Base-by-base conservation (phyloP, 1,140 invertebrate species). In the Maniola jurtina region DNA sequence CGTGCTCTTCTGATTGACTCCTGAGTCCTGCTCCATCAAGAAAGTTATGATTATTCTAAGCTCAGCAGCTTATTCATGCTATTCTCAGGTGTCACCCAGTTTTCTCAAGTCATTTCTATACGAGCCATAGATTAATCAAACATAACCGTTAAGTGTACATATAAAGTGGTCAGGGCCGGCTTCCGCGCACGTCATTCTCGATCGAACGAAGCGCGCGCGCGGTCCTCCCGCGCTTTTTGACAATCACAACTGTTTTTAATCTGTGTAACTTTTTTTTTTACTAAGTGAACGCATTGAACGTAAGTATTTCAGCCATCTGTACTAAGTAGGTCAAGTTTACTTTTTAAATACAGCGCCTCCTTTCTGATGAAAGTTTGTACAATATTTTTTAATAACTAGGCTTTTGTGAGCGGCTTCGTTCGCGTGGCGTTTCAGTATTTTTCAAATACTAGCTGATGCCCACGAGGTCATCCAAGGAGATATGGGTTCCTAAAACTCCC, bases 121-220 rank as follows among this genome's bases (percentile, higher is more conserved):
- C 64, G 8, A 60, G 50, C 61, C 59, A 66, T 77, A 68, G 75
- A 70, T 77, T 70, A 73, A 77, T 79, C 77, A 81, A 84, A 86
- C 71, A 80, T 89, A 89, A 89, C 87, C 87, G 87, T 88, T 83
- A 73, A 79, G 81, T 83, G 76, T 83, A 80, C 76, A 88, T 87
- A 88, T 87, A 87, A 86, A 76, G 80, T 76, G 72, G 70, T 67
- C 62, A 65, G 69, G 54, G 67, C 45, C 72, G 67, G 78, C 78
- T 86, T 86, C 83, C 87, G 87, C 72, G 84, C 75, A 82, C 83
- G 83, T 87, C 87, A 89, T 77, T 89, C 79, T 73, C 73, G 73
- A 81, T 72, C 76, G 74, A 76, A 76, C 75, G 64, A 56, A 62
- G 76, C 75, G 74, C 76, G 73, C 58, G 79, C 75, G 77, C 83